These are phyloP conservation scores for Lissonota sp. DNA, from an alignment of 2,888 invertebrate species.

Conservation along the genomic window DNA sequence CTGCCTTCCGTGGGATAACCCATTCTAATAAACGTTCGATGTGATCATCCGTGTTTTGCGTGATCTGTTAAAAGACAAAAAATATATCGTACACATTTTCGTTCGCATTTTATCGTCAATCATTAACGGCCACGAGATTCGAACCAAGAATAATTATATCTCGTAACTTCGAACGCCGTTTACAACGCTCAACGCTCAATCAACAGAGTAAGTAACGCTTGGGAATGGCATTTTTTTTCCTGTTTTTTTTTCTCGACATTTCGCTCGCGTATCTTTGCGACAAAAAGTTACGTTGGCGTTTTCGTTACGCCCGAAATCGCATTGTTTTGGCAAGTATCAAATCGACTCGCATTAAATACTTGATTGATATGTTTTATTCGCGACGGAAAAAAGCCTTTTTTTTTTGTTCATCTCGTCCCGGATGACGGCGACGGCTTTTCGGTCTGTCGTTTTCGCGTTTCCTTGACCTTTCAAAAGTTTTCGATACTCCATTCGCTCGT, in stretches of 20 bases:
- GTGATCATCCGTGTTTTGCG: conserved; percentile 61
- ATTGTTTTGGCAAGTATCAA: conserved; percentile 1
- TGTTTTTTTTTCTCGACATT: background rate
- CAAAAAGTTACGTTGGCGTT: background rate
- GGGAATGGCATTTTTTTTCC: conserved; percentile 36
- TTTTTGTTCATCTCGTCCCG: background rate
- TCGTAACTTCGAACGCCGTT: conserved; percentile 41
- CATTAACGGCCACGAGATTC: background rate
- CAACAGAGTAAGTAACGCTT: conserved; percentile 39
- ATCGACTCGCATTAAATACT: background rate
- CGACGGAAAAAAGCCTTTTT: background rate
- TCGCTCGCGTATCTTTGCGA: conserved; percentile 31
- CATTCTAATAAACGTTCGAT: conserved; percentile 52
- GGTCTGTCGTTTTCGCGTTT: background rate
- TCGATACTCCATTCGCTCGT: background rate
- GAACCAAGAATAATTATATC: conserved; percentile 37
- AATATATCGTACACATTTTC: conserved; percentile 4
- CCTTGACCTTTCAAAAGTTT: background rate
- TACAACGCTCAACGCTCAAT: conserved; percentile 44
- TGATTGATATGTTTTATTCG: background rate
- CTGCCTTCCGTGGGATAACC: conserved; percentile 67
- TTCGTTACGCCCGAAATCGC: background rate
- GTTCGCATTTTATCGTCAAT: background rate
- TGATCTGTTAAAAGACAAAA: conserved; percentile 17
- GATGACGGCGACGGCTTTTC: background rate